Evolutionary conservation across 2,888 invertebrate species (phyloP).

Genomic region (Aricia artaxerxes): DNA sequence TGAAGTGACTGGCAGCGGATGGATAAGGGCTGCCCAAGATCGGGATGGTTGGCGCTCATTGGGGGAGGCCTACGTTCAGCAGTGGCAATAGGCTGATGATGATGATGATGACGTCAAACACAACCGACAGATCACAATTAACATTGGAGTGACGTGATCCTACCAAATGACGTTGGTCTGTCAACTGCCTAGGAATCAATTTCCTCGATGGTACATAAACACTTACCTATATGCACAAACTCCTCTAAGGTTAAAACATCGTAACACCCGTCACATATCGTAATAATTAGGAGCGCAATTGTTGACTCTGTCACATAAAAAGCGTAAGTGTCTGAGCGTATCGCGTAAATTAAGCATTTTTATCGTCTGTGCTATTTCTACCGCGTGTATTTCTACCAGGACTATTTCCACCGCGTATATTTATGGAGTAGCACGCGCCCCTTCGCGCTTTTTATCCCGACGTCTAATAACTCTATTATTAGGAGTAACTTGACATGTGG

Average conservation of each 20-base stretch:
- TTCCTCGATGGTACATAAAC: background rate
- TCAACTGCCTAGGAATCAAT: no score
- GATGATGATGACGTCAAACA: no score
- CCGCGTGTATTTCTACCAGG: conserved; percentile 71
- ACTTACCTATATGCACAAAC: background rate
- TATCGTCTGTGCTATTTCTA: conserved; percentile 70
- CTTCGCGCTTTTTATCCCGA: conserved; percentile 61
- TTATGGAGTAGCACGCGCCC: conserved; percentile 61
- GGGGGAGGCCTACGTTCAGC: no score
- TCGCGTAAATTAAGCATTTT: conserved; percentile 77
- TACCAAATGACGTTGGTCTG: no score
- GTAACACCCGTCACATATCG: background rate
- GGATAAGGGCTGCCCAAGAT: no score
- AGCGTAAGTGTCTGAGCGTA: conserved; percentile 73
- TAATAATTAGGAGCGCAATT: conserved; percentile 50
- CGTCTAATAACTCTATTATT: conserved; percentile 53
- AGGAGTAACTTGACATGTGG: conserved; percentile 48
- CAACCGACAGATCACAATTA: no score
- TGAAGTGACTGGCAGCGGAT: no score
- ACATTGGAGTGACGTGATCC: no score
- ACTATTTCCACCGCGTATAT: conserved; percentile 54
- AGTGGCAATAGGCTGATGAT: no score
- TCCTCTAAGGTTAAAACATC: background rate
- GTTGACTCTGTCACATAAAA: conserved; percentile 78
- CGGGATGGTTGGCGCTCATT: no score